Percentiles rank a stretch among this genome's conserved stretches.
Conservation (phyloP, 1,140 invertebrate genomes). For the Meloidogyne chitwoodi region DNA sequence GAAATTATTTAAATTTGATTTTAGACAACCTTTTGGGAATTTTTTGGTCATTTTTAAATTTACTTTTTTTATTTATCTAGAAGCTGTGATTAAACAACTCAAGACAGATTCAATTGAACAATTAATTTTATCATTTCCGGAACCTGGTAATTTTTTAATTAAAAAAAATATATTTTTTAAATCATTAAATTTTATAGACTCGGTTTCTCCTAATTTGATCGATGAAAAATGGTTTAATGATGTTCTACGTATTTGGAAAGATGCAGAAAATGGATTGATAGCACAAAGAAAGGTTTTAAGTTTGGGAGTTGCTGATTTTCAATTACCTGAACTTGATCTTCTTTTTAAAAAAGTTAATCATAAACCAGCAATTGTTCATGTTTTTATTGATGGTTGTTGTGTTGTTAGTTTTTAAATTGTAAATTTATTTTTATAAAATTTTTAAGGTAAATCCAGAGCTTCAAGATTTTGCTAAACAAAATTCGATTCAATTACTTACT, state of each 20-base stretch:
- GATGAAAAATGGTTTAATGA: constrained; percentile 31
- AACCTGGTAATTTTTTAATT: constrained; percentile 27
- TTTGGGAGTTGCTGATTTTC: constrained; percentile 83
- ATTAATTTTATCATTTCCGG: constrained; percentile 51
- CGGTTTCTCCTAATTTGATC: neutral
- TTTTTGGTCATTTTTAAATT: too few relatives aligned
- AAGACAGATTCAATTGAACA: constrained; percentile 56
- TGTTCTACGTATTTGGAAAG: constrained; percentile 30
- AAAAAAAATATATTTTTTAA: constrained; percentile 5
- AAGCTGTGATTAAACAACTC: constrained; percentile 39
- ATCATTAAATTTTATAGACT: neutral
- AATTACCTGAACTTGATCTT: constrained; percentile 72
- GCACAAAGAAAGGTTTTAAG: constrained; percentile 61
- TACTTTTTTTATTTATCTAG: neutral
- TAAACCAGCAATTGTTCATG: constrained; percentile 85
- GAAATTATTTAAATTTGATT: too few relatives aligned
- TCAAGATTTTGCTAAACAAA: constrained; percentile 79
- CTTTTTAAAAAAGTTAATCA: constrained; percentile 77
- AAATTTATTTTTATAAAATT: constrained; percentile 12
- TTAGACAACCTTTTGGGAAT: too few relatives aligned
- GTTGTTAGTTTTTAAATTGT: constrained; percentile 62
- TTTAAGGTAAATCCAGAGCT: constrained; percentile 76
- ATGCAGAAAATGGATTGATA: constrained; percentile 24
- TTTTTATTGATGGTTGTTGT: constrained; percentile 89
- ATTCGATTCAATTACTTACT: constrained; percentile 85